phyloP scores from a whole-genome alignment of 2,113 vertebrate genomes.

The Prochilodus magdalenae region DNA sequence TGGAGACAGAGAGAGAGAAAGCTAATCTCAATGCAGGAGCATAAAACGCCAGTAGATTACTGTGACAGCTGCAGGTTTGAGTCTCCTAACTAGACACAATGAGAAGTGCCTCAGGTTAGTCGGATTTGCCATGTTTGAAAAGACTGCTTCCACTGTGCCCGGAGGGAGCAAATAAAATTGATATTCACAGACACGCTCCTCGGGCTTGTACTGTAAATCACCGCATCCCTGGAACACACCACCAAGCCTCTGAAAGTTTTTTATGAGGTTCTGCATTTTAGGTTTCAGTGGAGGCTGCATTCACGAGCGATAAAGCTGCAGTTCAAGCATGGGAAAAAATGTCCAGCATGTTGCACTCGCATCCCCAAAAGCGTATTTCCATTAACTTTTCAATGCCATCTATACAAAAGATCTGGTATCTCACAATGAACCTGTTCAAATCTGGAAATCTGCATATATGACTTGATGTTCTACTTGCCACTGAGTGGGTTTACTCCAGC shows the following conservation, averaged over 20 bases:
- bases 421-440: too few species aligned
- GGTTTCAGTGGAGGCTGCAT: not conserved
- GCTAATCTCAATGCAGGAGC: not conserved
- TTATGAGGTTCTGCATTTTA: too few species aligned
- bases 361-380: not conserved
- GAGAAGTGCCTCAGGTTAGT: slow-evolving; percentile 56
- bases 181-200: slow-evolving; percentile 56
- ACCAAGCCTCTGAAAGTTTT: not conserved
- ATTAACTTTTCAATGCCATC: slow-evolving; percentile 33
- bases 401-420: not conserved
- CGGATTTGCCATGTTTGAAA: slow-evolving; percentile 54
- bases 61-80: slow-evolving; percentile 47
- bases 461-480: too few species aligned
- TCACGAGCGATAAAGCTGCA: not conserved
- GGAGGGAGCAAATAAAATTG: slow-evolving; percentile 61
- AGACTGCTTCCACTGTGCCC: slow-evolving; percentile 59
- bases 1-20: slow-evolving; percentile 29
- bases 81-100: slow-evolving; percentile 37
- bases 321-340: not conserved
- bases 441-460: too few species aligned
- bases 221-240: slow-evolving; percentile 24
- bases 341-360: not conserved
- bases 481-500: too few species aligned
- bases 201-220: slow-evolving; percentile 51
- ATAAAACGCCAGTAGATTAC: slow-evolving; percentile 54